These are phyloP conservation scores for Circaetus gallicus DNA, from an alignment of 2,113 vertebrate genomes.

Conservation along the genomic window DNA sequence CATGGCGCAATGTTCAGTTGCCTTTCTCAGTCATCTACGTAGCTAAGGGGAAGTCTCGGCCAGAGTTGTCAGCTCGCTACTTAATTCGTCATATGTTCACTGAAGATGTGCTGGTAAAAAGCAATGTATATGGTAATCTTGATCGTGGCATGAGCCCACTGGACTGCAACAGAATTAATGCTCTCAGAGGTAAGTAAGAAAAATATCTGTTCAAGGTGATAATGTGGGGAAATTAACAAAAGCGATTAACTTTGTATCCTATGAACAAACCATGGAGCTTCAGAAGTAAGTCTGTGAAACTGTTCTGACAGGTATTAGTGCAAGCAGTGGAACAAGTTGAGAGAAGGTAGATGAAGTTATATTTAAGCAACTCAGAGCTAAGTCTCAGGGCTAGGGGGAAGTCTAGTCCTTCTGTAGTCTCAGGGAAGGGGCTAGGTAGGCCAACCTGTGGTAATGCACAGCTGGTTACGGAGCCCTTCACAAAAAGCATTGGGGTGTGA, in stretches of 20 bases:
- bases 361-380: neutral
- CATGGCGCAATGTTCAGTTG: constrained; percentile 66
- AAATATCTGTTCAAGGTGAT: neutral
- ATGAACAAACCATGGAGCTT: neutral
- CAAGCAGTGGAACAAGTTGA: neutral
- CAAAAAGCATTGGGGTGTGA: neutral
- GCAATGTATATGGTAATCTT: constrained; percentile 71
- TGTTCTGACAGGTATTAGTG: neutral
- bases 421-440: neutral
- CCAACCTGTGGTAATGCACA: neutral
- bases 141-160: constrained; percentile 67
- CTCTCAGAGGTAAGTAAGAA: constrained; percentile 74
- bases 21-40: constrained; percentile 62
- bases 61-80: constrained; percentile 73
- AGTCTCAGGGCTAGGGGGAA: neutral
- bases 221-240: neutral
- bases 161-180: constrained; percentile 73
- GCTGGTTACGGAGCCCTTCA: neutral
- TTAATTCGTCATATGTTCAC: constrained; percentile 77
- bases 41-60: constrained; percentile 65
- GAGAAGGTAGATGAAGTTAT: neutral
- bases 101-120: constrained; percentile 74
- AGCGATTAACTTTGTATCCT: neutral
- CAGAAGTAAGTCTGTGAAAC: neutral
- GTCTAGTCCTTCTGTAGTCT: too few relatives aligned